A percentile compares a stretch with the other conserved stretches of the same genome.
These are phyloP conservation scores for Tipula helvola DNA, from an alignment of 2,888 invertebrate genomes.

Conservation along the genomic window DNA sequence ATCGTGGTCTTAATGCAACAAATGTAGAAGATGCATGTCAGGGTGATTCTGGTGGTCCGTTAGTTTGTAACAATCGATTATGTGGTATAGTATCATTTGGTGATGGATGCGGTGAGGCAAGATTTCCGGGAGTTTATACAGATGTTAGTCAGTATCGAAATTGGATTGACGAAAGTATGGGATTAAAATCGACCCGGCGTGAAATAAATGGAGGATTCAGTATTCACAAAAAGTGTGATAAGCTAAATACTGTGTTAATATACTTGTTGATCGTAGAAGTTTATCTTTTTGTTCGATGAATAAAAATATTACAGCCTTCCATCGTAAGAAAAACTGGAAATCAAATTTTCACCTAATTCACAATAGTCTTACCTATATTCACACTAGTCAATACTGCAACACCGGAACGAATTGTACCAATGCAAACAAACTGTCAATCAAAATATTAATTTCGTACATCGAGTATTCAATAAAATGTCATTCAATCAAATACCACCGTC, in stretches of 20 bases:
- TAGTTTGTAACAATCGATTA: background rate
- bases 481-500: too few relatives aligned
- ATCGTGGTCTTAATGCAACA: background rate
- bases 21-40: background rate
- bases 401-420: too few relatives aligned
- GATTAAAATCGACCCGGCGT: background rate
- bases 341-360: too few relatives aligned
- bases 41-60: background rate
- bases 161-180: background rate
- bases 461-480: too few relatives aligned
- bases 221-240: background rate
- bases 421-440: too few relatives aligned
- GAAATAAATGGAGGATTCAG: background rate
- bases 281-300: too few relatives aligned
- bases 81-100: constrained; percentile 6
- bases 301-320: too few relatives aligned
- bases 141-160: background rate
- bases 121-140: background rate
- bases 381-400: too few relatives aligned
- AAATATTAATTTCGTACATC: too few relatives aligned
- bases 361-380: too few relatives aligned
- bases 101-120: background rate
- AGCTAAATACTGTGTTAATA: background rate
- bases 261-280: background rate
- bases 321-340: too few relatives aligned